These are phyloP conservation scores for Nothoprocta perdicaria DNA, from an alignment of 2,113 vertebrate species.

Conservation along the genomic window DNA sequence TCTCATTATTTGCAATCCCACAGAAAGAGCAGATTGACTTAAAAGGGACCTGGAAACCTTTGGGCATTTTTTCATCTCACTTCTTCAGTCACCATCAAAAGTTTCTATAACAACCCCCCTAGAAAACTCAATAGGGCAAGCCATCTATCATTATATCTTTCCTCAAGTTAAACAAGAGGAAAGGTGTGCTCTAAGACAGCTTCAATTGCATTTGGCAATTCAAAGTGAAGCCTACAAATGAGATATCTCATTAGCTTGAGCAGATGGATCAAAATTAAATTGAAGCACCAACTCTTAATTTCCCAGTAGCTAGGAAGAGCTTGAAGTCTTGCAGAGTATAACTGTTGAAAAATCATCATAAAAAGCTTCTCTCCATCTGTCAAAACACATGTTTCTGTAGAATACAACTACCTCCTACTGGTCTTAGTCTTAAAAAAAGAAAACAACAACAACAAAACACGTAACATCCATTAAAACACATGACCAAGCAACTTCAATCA, in stretches of 20 bases:
- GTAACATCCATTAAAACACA: constrained; percentile 68
- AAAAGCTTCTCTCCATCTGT: constrained; percentile 85
- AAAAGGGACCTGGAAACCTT: constrained; percentile 23
- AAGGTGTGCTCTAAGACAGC: constrained; percentile 64
- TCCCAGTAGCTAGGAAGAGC: constrained; percentile 84
- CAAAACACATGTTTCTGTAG: constrained; percentile 77
- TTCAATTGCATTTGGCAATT: constrained; percentile 79
- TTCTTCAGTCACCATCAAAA: constrained; percentile 14
- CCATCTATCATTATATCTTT: constrained; percentile 73
- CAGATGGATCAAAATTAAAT: constrained; percentile 91
- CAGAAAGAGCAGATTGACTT: constrained; percentile 23
- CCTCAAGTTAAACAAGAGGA: constrained; percentile 70
- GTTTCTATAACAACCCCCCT: constrained; percentile 28
- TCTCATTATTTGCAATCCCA: neutral
- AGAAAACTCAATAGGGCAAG: constrained; percentile 48
- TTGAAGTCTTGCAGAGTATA: constrained; percentile 82
- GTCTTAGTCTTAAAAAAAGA: constrained; percentile 59
- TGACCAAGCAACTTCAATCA: constrained; percentile 29
- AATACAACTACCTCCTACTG: constrained; percentile 76
- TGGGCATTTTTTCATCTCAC: constrained; percentile 48
- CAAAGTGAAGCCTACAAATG: constrained; percentile 81
- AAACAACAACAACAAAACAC: constrained; percentile 32
- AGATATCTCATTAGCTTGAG: constrained; percentile 85
- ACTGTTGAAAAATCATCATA: constrained; percentile 81
- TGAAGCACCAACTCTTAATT: constrained; percentile 87